Conservation (phyloP, 1,140 invertebrate species). For the Drosophila erecta region DNA sequence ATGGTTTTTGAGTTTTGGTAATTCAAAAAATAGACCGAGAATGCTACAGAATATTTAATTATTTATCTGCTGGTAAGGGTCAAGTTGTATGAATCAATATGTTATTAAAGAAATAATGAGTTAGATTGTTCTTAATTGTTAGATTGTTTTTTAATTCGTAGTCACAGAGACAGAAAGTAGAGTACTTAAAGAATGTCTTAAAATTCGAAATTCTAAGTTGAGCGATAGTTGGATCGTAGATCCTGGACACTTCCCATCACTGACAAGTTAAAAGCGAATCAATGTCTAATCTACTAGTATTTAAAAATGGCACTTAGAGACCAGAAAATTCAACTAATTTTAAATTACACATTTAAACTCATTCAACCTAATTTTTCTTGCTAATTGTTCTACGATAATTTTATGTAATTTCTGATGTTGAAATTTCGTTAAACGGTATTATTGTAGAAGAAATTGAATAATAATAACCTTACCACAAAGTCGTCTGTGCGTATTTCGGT, state of each 20-base stretch:
- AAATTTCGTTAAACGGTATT: conserved; percentile 53
- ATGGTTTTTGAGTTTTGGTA: background rate
- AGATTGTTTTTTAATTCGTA: too few relatives aligned
- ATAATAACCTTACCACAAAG: conserved; percentile 85
- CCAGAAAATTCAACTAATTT: conserved; percentile 5
- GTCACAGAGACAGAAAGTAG: background rate
- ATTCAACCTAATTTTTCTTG: conserved; percentile 5
- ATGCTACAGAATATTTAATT: background rate
- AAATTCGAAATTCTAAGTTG: too few relatives aligned
- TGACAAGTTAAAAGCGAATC: conserved; percentile 12
- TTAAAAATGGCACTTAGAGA: background rate
- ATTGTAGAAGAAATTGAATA: conserved; percentile 81
- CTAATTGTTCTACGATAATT: conserved; percentile 29
- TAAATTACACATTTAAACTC: conserved; percentile 17
- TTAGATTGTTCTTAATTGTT: too few relatives aligned
- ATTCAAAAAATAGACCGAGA: background rate
- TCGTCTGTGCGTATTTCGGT: conserved; percentile 85
- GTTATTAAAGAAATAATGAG: too few relatives aligned
- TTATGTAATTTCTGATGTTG: conserved; percentile 50
- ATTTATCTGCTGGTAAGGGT: background rate
- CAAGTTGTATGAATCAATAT: background rate
- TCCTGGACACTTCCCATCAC: conserved; percentile 11
- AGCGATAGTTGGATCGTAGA: too few relatives aligned
- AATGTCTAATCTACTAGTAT: background rate
- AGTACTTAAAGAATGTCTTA: background rate